Evolutionary conservation across 1,140 invertebrate species (phyloP), one percentile per base, ranked within the genome.

Genomic region (Maniola jurtina): DNA sequence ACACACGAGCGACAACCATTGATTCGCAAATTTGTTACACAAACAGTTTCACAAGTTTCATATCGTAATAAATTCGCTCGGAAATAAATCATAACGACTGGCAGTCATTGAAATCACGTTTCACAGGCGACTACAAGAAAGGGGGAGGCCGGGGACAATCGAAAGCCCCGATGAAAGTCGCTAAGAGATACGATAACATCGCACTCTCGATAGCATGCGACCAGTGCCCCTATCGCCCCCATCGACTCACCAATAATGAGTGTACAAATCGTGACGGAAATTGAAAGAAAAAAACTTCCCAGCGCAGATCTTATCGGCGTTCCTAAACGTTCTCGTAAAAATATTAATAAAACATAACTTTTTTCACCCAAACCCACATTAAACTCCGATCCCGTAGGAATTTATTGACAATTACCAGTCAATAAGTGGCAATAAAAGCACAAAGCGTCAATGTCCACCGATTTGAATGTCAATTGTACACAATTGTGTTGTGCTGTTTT

Each of bases 281-380:
- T 89, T 84, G 85, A 89, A 89, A 90, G 85, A 88, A 88, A 90
- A 55, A 90, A 90, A 90, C 84, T 87, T 88, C 84, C 88, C 84
- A 82, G 80, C 77, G 65, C 80, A 81, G 88, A 89, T 89, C 84
- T 83, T 89, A 89, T 90, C 86, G 79, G 60, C 61, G 74, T 62
- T 82, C 76, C 84, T 90, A 90, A 90, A 90, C 83, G 88, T 75
- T 90, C 88, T 89, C 85, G 86, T 90, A 90, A 90, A 89, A 90
- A 90, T 90, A 90, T 90, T 90, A 90, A 90, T 90, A 90, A 89
- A 90, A 90, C 84, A 88, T 90, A 90, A 90, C 86, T 90, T 90
- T 90, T 89, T 90, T 72, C 84, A 90, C 86, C 84, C 85, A 89
- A 90, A 89, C 88, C 88, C 88, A 90, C 86, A 90, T 90, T 88